phyloP scores from a whole-genome alignment of 2,113 vertebrate genomes.

The Crotalus horridus region DNA sequence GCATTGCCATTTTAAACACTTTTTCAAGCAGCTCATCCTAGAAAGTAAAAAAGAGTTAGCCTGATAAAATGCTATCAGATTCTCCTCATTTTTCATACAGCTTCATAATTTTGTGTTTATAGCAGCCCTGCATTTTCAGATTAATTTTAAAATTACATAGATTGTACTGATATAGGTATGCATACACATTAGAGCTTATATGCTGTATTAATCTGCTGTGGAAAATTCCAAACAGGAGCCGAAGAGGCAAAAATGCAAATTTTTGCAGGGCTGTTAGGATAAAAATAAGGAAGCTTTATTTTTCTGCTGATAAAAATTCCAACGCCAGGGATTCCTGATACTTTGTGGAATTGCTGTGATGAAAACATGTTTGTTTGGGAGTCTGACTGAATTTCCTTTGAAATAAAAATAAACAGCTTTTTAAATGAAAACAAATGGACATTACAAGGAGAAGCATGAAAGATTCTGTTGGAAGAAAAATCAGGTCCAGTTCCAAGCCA shows the following conservation, averaged over 20 bases:
- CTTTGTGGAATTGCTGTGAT: not conserved
- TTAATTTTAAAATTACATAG: conserved; percentile 29
- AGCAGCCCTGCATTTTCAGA: conserved; percentile 28
- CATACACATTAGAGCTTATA: conserved; percentile 14
- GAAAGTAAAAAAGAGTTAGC: not conserved
- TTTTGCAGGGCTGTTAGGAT: conserved; percentile 14
- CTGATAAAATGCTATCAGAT: not conserved
- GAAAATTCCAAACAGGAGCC: conserved; percentile 13
- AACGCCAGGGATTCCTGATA: not conserved
- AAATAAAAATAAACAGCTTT: conserved; percentile 20
- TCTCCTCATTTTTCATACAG: not conserved
- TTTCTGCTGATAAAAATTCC: not conserved
- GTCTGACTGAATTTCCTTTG: conserved; percentile 12
- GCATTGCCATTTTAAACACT: not conserved
- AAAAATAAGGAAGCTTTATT: conserved; percentile 16
- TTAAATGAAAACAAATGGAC: not conserved
- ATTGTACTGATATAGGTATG: conserved; percentile 25
- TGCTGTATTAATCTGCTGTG: conserved; percentile 24
- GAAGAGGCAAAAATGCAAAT: conserved; percentile 34
- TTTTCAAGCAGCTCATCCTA: not conserved
- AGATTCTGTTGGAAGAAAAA: not conserved
- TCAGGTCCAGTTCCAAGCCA: no score
- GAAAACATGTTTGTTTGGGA: conserved; percentile 6
- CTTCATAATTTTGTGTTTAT: conserved; percentile 10
- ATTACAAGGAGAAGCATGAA: not conserved